Evolutionary conservation across 2,888 invertebrate genomes (phyloP), one percentile per base, ranked within the genome.

Genomic region (Vannuccia rotundouncinata): DNA sequence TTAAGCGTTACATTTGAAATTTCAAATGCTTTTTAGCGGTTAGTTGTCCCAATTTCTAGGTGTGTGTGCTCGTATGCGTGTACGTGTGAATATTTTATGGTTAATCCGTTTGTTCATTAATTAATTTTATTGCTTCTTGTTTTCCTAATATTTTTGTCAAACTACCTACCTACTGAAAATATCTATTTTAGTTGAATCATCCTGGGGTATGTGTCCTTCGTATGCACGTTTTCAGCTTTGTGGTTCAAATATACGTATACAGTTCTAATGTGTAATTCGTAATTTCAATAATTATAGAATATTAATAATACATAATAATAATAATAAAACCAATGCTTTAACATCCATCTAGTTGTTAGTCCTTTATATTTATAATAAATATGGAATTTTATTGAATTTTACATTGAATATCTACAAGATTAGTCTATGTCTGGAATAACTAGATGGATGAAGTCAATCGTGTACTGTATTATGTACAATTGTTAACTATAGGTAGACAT

Each of bases 141-240:
- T 66, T 66, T 66, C 66, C 22, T 66, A 66, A 66, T 66, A 22
- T 66, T 66, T 66, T 2, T 66, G 66, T 66, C 66, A 66, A 66
- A 66, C n/a, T n/a, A n/a, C n/a, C n/a, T n/a, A n/a, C 66, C 66
- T 66, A 66, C 66, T 66, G 66, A 66, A 66, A 66, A 66, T 66
- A 66, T 66, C 66, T 66, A 66, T 66, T 66, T 66, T 66, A 66
- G 66, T 66, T 66, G 66, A 66, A 66, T 66, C 66, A 66, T 66
- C 66, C 66, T 66, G 5, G 66, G 66, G 66, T 66, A 66, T 66
- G n/a, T n/a, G 66, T 66, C 66, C 66, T n/a, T 66, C 66, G 66
- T 66, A 66, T 66, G 66, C 66, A 66, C 66, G 66, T 66, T 66
- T 66, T 66, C 66, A 66, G 66, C 66, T 66, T 66, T 66, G 66